phyloP scores from a whole-genome alignment of 92 coral and sea anemone genomes.

The Blastomussa wellsi region DNA sequence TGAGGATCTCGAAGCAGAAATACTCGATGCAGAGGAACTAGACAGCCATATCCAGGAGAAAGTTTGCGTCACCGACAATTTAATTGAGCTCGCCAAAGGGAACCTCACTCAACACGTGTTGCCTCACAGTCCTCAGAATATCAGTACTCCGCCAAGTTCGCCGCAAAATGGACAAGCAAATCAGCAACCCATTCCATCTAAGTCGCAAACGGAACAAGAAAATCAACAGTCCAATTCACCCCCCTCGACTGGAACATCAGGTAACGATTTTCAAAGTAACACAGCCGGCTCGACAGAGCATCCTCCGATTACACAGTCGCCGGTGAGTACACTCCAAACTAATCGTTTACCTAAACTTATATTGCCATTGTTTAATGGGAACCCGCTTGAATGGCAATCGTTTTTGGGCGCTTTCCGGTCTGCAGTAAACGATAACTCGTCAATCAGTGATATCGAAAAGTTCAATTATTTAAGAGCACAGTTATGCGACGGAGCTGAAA shows the following conservation, averaged over 20 bases:
- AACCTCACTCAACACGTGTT: constrained; percentile 16
- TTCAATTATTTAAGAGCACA: no score
- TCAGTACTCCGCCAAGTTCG: no score
- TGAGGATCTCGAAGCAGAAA: constrained; percentile 21
- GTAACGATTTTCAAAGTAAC: no score
- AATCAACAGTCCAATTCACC: neutral
- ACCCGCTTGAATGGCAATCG: no score
- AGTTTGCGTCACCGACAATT: constrained; percentile 20
- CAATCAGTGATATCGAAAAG: no score
- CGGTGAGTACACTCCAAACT: constrained; percentile 21
- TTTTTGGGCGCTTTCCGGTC: no score
- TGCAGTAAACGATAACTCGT: no score
- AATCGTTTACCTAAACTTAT: constrained; percentile 39
- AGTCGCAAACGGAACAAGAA: constrained; percentile 8
- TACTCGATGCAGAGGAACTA: constrained; percentile 1
- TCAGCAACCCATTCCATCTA: constrained; percentile 10
- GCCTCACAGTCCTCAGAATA: constrained; percentile 1
- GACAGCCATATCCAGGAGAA: constrained; percentile 20
- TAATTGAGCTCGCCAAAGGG: constrained; percentile 6
- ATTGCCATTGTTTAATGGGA: constrained; percentile 36
- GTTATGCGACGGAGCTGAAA: no score
- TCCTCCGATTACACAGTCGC: neutral
- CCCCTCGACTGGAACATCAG: no score
- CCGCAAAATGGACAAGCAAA: neutral
- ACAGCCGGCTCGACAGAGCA: no score